Conservation (phyloP, 2,888 invertebrate species). For the Meloe dianella region DNA sequence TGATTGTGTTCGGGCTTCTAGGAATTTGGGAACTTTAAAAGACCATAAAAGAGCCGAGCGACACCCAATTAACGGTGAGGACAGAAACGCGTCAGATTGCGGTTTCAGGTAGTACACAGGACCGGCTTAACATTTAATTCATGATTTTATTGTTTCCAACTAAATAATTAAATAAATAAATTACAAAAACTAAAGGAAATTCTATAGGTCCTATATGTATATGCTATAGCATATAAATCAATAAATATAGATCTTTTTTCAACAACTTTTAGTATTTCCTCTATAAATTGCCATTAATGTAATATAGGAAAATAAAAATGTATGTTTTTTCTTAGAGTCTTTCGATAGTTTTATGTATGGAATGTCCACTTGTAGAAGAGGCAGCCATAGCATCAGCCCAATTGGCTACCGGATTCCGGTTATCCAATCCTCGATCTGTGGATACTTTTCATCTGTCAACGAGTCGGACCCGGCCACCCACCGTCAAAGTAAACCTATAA, state of each 20-base stretch:
- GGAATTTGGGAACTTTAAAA: conserved; percentile 37
- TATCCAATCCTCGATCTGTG: conserved; percentile 61
- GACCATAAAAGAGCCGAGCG: conserved; percentile 49
- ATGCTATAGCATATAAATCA: no score
- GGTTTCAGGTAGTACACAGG: conserved; percentile 10
- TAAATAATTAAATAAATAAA: not conserved
- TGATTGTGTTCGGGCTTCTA: conserved; percentile 25
- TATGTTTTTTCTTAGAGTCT: not conserved
- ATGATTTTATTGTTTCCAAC: not conserved
- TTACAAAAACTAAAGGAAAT: not conserved
- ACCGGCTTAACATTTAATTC: conserved; percentile 3
- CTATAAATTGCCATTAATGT: not conserved
- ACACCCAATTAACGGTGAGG: conserved; percentile 52
- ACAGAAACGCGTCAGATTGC: conserved; percentile 37
- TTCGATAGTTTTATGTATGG: conserved; percentile 39
- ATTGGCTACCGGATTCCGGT: conserved; percentile 61
- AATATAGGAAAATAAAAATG: not conserved
- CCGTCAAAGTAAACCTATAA: conserved; percentile 58
- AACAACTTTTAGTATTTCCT: not conserved
- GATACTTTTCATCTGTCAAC: conserved; percentile 62
- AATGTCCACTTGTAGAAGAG: conserved; percentile 30
- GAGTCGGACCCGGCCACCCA: conserved; percentile 57
- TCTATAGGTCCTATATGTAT: not conserved
- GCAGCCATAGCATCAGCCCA: conserved; percentile 56
- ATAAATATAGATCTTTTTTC: not conserved